These are phyloP conservation scores for Stramonita haemastoma DNA, from an alignment of 2,888 invertebrate genomes.

Conservation along the genomic window DNA sequence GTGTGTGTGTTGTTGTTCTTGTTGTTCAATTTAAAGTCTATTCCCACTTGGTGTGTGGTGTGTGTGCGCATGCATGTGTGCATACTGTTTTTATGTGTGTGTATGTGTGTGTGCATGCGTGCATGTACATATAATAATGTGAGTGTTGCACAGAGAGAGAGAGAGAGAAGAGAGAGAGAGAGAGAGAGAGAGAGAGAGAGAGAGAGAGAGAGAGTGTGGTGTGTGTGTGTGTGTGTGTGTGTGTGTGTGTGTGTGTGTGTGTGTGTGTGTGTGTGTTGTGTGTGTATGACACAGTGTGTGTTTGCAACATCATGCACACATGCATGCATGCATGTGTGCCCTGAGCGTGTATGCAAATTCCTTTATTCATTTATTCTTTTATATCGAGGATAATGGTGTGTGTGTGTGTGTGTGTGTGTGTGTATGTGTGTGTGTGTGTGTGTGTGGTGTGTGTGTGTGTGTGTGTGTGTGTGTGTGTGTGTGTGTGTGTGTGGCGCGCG, in stretches of 20 bases:
- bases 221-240: neutral
- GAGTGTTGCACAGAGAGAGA: neutral
- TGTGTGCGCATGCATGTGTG: neutral
- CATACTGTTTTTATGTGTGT: neutral
- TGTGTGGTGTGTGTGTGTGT: neutral
- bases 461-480: neutral
- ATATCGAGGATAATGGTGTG: too few species aligned
- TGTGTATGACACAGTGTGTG: neutral
- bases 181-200: neutral
- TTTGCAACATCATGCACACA: neutral
- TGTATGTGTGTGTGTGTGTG: neutral
- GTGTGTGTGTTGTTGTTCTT: conserved; percentile 5
- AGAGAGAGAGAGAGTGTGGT: too few species aligned
- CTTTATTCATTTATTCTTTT: too few species aligned
- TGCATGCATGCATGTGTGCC: neutral
- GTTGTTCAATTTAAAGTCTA: too few species aligned
- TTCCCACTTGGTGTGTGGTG: neutral
- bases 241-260: neutral
- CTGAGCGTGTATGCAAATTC: neutral
- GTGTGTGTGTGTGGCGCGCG: neutral
- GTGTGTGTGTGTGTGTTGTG: neutral
- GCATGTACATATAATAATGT: neutral
- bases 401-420: neutral
- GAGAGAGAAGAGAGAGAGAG: neutral
- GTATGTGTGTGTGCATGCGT: conserved; percentile 1